These are phyloP conservation scores for Xestia sexstrigata DNA, from an alignment of 2,888 invertebrate genomes.

Conservation along the genomic window DNA sequence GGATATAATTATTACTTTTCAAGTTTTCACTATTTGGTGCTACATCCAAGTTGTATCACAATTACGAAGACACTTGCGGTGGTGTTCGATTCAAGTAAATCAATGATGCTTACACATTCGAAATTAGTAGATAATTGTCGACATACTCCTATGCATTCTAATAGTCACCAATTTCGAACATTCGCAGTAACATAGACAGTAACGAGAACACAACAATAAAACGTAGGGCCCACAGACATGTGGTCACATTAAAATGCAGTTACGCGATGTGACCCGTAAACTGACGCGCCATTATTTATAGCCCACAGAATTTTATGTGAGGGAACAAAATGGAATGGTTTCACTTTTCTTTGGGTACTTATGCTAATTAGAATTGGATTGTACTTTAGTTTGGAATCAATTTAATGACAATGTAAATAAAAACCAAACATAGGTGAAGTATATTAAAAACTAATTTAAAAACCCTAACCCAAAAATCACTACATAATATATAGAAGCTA, in stretches of 20 bases:
- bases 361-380: slow-evolving; percentile 24
- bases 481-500: too few species aligned
- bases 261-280: slow-evolving; percentile 74
- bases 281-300: slow-evolving; percentile 74
- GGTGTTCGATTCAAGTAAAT: background rate
- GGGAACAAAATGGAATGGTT: slow-evolving; percentile 64
- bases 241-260: slow-evolving; percentile 75
- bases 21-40: background rate
- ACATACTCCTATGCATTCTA: background rate
- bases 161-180: background rate
- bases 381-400: background rate
- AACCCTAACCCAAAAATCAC: too few species aligned
- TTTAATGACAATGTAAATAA: background rate
- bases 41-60: background rate
- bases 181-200: slow-evolving; percentile 15
- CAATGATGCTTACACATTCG: background rate
- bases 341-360: slow-evolving; percentile 45
- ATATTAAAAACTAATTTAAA: background rate
- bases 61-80: background rate
- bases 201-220: slow-evolving; percentile 54
- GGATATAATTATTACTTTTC: background rate
- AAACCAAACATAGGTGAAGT: background rate
- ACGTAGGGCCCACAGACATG: slow-evolving; percentile 67
- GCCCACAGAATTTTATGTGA: slow-evolving; percentile 65
- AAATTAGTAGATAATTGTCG: background rate